Base-by-base conservation (phyloP, 2,888 invertebrate genomes). In the Epistrophe eligans region DNA sequence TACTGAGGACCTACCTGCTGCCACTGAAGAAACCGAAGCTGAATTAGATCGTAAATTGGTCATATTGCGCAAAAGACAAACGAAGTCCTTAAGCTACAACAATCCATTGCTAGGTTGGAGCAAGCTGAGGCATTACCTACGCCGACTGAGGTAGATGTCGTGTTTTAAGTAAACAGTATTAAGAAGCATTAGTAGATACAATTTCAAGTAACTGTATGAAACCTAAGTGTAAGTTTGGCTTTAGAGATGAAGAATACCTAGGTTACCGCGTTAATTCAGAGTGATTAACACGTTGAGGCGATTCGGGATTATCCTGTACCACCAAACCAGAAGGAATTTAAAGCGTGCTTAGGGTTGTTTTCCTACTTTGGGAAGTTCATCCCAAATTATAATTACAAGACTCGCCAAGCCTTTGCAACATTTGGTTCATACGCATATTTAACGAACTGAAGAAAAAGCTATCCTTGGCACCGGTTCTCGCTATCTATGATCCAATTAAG, bases 401-500 rank as follows among this genome's bases (percentile, higher is more conserved):
- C 84, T 74, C 24, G 84, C 81, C 35, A 73, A 77, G 13, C 83
- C 87, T 45, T 43, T 84, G 8, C 79, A 67, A 40, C 48, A 57
- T 10, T 35, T 45, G 43, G 64, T 73, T 13, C 58, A 43, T 15
- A 7, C 50, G 6, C 24, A 52, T 24, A 0, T 52, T 52, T 13
- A 52, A 52, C 13, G 50, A 52, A 10, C 19, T 52, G 11, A 52
- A 52, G 13, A 52, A 11, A 52, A 24, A 24, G 13, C 13, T 52
- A 7, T 24, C 50, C 24, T 6, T 52, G 50, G 24, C 24, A 45
- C 89, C 89, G 35, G 80, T 91, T 32, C 79, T 91, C 15, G 85
- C 89, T 6, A 76, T 91, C 1, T 92, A 90, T 72, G 81, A 90
- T 40, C 89, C 89, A 11, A 40, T 70, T 79, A 55, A 43, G 2